Evolutionary conservation across 2,113 vertebrate species (phyloP).

Genomic region (Strix uralensis): DNA sequence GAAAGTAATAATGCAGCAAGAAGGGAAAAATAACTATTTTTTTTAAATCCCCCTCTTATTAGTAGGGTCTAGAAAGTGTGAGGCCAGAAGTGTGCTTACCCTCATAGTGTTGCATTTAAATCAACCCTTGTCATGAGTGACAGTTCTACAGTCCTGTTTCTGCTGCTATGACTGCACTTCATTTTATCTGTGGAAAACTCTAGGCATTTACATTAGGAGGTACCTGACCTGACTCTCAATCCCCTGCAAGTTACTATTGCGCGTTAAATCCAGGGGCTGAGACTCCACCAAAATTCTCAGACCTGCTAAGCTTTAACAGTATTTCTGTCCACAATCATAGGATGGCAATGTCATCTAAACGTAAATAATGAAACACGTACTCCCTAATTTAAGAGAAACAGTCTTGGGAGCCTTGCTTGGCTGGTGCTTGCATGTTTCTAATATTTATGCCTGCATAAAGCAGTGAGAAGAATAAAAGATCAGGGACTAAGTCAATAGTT

Average conservation of each 20-base stretch:
- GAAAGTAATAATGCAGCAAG: background rate
- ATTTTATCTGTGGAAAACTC: background rate
- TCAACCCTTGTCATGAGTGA: background rate
- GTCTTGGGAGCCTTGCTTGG: background rate
- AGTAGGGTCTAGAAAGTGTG: background rate
- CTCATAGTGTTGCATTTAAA: background rate
- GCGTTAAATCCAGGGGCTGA: background rate
- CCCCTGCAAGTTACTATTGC: background rate
- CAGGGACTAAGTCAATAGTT: background rate
- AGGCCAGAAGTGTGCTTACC: background rate
- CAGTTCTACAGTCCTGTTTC: background rate
- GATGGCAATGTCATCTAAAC: background rate
- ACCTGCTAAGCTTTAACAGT: background rate
- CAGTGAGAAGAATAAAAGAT: slow-evolving; percentile 11
- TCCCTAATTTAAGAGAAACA: background rate
- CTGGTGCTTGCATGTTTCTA: background rate
- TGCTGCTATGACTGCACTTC: background rate
- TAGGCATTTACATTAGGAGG: background rate
- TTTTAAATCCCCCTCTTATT: background rate
- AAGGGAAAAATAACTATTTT: background rate
- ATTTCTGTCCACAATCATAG: background rate
- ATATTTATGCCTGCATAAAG: background rate
- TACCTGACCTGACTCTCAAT: slow-evolving; percentile 10
- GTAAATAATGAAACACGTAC: background rate
- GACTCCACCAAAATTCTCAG: background rate